Conservation (phyloP, 2,113 vertebrate species). For the Tupaia chinensis region DNA sequence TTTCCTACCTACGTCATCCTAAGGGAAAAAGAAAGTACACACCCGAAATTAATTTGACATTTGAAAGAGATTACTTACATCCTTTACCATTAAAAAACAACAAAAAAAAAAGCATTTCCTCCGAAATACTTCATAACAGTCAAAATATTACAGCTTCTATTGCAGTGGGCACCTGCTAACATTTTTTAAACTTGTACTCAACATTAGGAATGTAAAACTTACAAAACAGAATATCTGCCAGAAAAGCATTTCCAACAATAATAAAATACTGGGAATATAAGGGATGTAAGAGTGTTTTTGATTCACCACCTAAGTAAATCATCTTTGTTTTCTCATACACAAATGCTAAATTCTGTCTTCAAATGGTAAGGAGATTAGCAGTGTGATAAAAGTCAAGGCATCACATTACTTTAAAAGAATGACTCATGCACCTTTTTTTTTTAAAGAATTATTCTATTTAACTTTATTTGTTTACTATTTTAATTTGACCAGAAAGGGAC, state of each 20-base stretch:
- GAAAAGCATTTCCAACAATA: slow-evolving; percentile 65
- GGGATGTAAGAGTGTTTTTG: not conserved
- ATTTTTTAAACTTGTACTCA: slow-evolving; percentile 73
- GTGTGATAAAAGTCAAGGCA: not conserved
- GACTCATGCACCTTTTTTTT: too few species aligned
- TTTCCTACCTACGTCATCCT: slow-evolving; percentile 89
- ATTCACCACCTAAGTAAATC: not conserved
- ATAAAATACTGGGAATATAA: slow-evolving; percentile 19
- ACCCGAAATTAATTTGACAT: slow-evolving; percentile 87
- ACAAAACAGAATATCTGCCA: slow-evolving; percentile 67
- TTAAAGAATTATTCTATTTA: too few species aligned
- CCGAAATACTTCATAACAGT: slow-evolving; percentile 76
- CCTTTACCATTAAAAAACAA: slow-evolving; percentile 84
- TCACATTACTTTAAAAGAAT: not conserved
- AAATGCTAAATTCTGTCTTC: not conserved
- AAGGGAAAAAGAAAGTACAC: slow-evolving; percentile 88
- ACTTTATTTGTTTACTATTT: too few species aligned
- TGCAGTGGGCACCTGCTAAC: slow-evolving; percentile 69
- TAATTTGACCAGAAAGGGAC: too few species aligned
- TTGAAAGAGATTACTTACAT: slow-evolving; percentile 87
- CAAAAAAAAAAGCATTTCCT: slow-evolving; percentile 82
- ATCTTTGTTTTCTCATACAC: not conserved
- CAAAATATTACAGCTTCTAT: slow-evolving; percentile 61
- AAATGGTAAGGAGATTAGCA: slow-evolving; percentile 7
- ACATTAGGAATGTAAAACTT: slow-evolving; percentile 74